These are phyloP conservation scores for Drosophila parabipectinata DNA, from an alignment of 1,140 invertebrate species.

Conservation along the genomic window DNA sequence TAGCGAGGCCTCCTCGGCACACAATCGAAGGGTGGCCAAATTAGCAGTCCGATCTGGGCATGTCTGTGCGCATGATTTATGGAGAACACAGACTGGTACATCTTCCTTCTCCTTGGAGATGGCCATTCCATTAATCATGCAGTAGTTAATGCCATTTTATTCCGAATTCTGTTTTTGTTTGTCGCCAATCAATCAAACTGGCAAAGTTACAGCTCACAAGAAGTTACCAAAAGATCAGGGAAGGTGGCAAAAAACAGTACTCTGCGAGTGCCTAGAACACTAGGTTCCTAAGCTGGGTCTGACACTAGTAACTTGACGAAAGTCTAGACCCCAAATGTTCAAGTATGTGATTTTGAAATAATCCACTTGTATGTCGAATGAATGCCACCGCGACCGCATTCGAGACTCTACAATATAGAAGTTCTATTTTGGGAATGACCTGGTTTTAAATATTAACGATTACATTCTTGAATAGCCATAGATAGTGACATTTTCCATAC, in stretches of 20 bases:
- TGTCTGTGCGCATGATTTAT: constrained; percentile 67
- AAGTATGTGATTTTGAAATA: background rate
- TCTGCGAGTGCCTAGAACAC: no score
- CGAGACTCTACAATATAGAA: background rate
- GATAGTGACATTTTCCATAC: background rate
- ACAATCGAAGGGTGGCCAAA: constrained; percentile 53
- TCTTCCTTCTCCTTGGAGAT: constrained; percentile 44
- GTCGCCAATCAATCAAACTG: constrained; percentile 10
- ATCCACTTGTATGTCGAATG: background rate
- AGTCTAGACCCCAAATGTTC: background rate
- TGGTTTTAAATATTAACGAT: background rate
- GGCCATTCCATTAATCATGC: constrained; percentile 75
- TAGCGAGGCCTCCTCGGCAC: constrained; percentile 19
- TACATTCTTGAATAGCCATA: background rate
- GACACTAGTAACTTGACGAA: background rate
- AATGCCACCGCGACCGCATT: background rate
- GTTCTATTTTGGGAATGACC: background rate
- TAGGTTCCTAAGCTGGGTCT: background rate
- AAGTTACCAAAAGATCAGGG: no score
- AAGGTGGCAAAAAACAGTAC: background rate
- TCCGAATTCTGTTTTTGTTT: constrained; percentile 27
- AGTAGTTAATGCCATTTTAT: constrained; percentile 77
- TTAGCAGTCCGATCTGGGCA: constrained; percentile 48
- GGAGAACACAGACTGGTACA: constrained; percentile 33
- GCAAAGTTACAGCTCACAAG: constrained; percentile 11